A percentile compares a stretch with the other conserved stretches of the same genome.
Evolutionary conservation across 2,797 vertebrate species (phyloP).

Genomic region (Lepilemur septentrionalis): DNA sequence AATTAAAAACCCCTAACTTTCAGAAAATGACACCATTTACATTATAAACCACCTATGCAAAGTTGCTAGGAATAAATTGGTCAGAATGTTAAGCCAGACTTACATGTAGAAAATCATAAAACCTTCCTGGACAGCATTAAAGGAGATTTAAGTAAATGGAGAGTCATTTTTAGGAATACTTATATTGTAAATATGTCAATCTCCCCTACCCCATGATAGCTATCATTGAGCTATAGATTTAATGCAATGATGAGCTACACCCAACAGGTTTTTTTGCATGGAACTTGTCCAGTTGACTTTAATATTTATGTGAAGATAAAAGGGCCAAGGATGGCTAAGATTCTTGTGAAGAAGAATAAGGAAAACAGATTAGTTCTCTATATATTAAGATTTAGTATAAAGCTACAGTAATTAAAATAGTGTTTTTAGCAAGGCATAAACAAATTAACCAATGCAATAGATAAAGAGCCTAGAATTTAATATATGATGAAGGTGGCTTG

Average conservation of each 20-base stretch:
- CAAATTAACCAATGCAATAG: not conserved
- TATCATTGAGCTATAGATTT: not conserved
- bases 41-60: not conserved
- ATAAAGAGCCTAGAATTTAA: not conserved
- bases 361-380: not conserved
- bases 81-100: not conserved
- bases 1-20: not conserved
- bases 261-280: not conserved
- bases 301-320: constrained; percentile 24
- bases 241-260: not conserved
- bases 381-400: not conserved
- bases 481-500: not conserved
- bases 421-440: not conserved
- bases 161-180: not conserved
- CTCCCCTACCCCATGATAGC: not conserved
- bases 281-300: not conserved
- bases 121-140: not conserved
- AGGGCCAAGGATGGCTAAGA: not conserved
- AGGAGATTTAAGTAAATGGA: not conserved
- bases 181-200: not conserved
- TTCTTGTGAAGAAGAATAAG: not conserved
- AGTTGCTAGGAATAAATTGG: not conserved
- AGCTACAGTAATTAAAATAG: not conserved
- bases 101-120: not conserved
- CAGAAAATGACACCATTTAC: not conserved